These are phyloP conservation scores for Polypterus bichir DNA, from an alignment of 2,113 vertebrate species.

Conservation along the genomic window DNA sequence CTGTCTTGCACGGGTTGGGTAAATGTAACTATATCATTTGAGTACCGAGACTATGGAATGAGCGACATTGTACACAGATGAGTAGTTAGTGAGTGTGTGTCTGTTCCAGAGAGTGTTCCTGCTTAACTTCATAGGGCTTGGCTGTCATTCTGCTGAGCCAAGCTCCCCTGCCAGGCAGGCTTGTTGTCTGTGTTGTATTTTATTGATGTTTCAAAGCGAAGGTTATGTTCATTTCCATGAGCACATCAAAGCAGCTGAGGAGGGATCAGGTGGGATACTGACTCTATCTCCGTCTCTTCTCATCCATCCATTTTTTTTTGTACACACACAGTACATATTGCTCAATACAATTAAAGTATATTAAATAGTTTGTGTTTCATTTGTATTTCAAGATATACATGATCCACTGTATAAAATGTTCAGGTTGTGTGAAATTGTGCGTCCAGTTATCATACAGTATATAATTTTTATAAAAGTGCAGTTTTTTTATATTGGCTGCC, in stretches of 20 bases:
- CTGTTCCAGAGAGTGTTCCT: conserved; percentile 30
- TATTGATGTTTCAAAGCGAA: conserved; percentile 51
- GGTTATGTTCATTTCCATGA: conserved; percentile 54
- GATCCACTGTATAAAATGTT: no score
- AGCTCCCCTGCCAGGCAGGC: conserved; percentile 20
- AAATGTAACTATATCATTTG: no score
- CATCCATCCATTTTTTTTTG: conserved; percentile 13
- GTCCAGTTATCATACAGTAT: no score
- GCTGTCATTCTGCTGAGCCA: conserved; percentile 26
- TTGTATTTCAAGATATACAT: no score
- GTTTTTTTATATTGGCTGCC: no score
- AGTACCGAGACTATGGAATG: no score
- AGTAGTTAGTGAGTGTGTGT: conserved; percentile 8
- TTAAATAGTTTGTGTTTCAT: no score
- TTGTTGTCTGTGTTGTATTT: conserved; percentile 41
- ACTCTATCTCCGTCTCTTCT: conserved; percentile 23
- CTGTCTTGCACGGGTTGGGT: conserved; percentile 45
- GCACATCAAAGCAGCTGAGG: conserved; percentile 45
- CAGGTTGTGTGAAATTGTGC: no score
- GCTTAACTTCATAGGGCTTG: conserved; percentile 32
- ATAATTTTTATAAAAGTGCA: no score
- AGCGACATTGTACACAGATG: no score
- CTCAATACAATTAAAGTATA: no score
- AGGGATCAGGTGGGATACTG: conserved; percentile 52
- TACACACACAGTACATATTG: conserved; percentile 4